Conservation (phyloP, 2,797 vertebrate genomes). For the Tarsius wallacei region DNA sequence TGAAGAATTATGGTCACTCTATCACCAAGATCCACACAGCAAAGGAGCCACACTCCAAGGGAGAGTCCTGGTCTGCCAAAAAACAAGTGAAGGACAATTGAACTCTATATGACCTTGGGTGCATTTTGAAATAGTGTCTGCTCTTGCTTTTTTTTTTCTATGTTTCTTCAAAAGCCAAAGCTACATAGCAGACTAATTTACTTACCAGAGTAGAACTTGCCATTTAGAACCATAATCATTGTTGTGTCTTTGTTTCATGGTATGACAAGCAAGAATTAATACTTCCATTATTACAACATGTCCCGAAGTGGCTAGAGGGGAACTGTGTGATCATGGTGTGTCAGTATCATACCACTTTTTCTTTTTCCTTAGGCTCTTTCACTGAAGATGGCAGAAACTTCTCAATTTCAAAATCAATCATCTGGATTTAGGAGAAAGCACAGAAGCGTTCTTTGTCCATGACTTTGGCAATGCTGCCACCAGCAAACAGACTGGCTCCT, state of each 20-base stretch:
- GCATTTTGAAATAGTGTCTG: not conserved
- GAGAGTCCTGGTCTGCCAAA: not conserved
- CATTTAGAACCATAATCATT: not conserved
- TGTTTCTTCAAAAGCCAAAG: not conserved
- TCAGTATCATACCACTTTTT: not conserved
- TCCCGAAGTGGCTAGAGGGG: not conserved
- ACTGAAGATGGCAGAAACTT: not conserved
- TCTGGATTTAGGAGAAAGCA: not conserved
- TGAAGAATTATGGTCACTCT: not conserved
- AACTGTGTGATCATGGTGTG: not conserved
- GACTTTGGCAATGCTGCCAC: not conserved
- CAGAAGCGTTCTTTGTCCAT: not conserved
- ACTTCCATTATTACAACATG: not conserved
- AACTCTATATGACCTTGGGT: not conserved
- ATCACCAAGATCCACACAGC: not conserved
- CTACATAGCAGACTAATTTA: not conserved
- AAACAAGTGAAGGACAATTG: not conserved
- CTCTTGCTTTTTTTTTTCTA: not conserved
- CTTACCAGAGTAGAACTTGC: not conserved
- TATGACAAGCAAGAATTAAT: constrained; percentile 32
- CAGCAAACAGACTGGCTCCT: not conserved
- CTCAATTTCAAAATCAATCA: constrained; percentile 5
- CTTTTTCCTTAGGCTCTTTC: not conserved
- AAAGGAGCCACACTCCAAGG: not conserved
- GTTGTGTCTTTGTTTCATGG: not conserved